Percentiles rank a stretch among this genome's conserved stretches.
phyloP scores from a whole-genome alignment of 2,888 invertebrate genomes.

The Gasteruption jaculator region DNA sequence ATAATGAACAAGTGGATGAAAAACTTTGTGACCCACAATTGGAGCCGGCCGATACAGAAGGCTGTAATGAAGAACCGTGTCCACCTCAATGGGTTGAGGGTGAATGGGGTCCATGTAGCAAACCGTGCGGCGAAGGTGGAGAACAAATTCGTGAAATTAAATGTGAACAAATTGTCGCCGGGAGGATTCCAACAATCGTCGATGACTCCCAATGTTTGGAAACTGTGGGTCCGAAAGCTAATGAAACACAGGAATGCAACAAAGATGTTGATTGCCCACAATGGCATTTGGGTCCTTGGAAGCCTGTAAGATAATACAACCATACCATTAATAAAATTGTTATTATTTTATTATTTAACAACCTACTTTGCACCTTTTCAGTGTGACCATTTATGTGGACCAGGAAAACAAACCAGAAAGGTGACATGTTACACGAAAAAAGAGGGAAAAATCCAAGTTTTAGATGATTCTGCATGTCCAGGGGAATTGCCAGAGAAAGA shows the following conservation, averaged over 20 bases:
- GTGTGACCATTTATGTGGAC: constrained; percentile 89
- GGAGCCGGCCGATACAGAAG: constrained; percentile 67
- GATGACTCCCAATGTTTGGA: constrained; percentile 72
- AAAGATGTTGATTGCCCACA: constrained; percentile 73
- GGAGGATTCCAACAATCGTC: constrained; percentile 68
- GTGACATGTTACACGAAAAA: constrained; percentile 73
- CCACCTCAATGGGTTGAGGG: constrained; percentile 75
- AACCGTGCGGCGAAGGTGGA: constrained; percentile 76
- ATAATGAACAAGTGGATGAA: constrained; percentile 67
- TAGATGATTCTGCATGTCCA: constrained; percentile 63
- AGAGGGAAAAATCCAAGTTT: constrained; percentile 62
- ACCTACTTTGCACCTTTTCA: constrained; percentile 41
- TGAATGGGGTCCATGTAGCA: constrained; percentile 78
- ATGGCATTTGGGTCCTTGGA: constrained; percentile 89
- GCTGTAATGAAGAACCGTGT: constrained; percentile 74
- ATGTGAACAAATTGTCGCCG: constrained; percentile 75
- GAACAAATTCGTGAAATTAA: constrained; percentile 66
- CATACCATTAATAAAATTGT: constrained; percentile 1
- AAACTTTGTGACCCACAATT: constrained; percentile 73
- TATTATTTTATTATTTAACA: not conserved
- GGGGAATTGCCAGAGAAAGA: constrained; percentile 69
- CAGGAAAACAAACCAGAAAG: constrained; percentile 75
- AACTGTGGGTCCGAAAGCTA: constrained; percentile 66
- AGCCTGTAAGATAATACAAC: constrained; percentile 61
- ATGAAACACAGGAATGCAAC: constrained; percentile 69